Evolutionary conservation across 2,797 vertebrate species (phyloP).

Genomic region (Tangara arthus): DNA sequence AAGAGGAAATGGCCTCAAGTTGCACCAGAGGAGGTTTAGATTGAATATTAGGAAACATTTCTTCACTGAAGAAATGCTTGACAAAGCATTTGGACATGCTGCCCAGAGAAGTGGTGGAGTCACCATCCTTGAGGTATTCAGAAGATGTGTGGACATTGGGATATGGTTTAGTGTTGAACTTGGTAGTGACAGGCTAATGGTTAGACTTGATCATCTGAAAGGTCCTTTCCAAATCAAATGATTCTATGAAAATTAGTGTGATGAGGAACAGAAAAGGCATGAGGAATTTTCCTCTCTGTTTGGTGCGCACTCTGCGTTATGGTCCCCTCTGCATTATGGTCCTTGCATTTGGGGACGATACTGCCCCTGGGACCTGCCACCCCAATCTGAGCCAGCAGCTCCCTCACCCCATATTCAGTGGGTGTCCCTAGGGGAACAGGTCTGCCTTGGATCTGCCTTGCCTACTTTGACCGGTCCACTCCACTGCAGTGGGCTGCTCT

Average conservation of each 20-base stretch:
- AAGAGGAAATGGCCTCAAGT: neutral
- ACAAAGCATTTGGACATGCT: neutral
- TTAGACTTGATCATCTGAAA: neutral
- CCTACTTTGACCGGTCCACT: neutral
- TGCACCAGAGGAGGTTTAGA: neutral
- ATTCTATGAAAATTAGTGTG: neutral
- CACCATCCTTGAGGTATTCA: neutral
- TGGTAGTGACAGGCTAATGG: neutral
- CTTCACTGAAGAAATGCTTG: neutral
- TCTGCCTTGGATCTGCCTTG: neutral
- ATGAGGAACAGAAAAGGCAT: neutral
- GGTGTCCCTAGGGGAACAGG: accelerated
- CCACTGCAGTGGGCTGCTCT: neutral
- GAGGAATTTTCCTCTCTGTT: neutral
- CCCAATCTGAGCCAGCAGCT: neutral
- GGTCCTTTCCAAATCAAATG: neutral
- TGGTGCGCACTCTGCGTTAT: neutral
- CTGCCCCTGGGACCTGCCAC: neutral
- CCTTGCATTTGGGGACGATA: neutral
- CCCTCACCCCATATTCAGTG: too few species aligned
- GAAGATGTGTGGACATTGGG: neutral
- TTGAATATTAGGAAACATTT: neutral
- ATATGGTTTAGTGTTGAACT: neutral
- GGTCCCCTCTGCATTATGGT: accelerated
- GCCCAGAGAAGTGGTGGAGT: neutral